phyloP scores from a whole-genome alignment of 2,888 invertebrate genomes.

The Hemistola chrysoprasaria region DNA sequence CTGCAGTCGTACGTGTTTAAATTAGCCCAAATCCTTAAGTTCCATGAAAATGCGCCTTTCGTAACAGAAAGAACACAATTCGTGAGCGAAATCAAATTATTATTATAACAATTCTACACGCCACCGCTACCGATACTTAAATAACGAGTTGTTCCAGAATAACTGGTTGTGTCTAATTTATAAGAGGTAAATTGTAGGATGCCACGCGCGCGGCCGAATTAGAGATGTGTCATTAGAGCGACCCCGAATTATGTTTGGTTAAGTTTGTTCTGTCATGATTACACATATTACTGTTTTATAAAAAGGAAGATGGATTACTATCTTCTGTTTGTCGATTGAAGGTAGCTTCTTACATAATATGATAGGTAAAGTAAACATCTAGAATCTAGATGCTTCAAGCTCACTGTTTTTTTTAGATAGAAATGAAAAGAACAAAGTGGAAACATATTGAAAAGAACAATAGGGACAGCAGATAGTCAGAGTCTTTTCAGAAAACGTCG shows the following conservation, averaged over 20 bases:
- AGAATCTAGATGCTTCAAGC: too few species aligned
- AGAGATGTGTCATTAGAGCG: slow-evolving; percentile 59
- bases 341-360: too few species aligned
- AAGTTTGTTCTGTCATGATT: slow-evolving; percentile 65
- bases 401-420: too few species aligned
- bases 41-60: slow-evolving; percentile 6
- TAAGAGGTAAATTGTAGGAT: slow-evolving; percentile 74
- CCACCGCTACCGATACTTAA: slow-evolving; percentile 68
- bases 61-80: slow-evolving; percentile 45
- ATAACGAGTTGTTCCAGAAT: slow-evolving; percentile 62
- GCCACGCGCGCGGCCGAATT: slow-evolving; percentile 60
- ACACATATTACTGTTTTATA: slow-evolving; percentile 54
- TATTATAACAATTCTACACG: slow-evolving; percentile 77
- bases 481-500: too few species aligned
- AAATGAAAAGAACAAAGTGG: too few species aligned
- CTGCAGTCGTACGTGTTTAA: background rate
- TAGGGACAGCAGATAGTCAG: too few species aligned
- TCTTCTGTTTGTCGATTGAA: too few species aligned
- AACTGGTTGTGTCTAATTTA: slow-evolving; percentile 76
- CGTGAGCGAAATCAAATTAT: slow-evolving; percentile 76
- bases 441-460: too few species aligned
- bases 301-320: slow-evolving; percentile 42
- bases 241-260: slow-evolving; percentile 63
- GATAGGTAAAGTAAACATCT: too few species aligned
- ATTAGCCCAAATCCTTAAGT: slow-evolving; percentile 9